Evolutionary conservation across 2,113 vertebrate species (phyloP).

Genomic region (Oreotrochilus melanogaster): DNA sequence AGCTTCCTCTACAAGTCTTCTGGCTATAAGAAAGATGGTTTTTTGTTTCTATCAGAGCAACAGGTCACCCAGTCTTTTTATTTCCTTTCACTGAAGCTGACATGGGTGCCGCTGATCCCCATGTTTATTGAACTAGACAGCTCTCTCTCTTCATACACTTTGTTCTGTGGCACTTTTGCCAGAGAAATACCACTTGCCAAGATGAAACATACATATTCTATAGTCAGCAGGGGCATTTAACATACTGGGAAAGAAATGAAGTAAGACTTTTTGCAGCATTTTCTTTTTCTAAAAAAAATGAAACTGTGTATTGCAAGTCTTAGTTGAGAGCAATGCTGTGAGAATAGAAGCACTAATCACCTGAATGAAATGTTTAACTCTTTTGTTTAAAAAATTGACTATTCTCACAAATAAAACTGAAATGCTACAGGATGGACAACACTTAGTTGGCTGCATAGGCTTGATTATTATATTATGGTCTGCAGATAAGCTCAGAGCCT

Average conservation of each 20-base stretch:
- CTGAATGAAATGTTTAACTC: background rate
- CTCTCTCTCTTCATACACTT: background rate
- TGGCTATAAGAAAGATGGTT: background rate
- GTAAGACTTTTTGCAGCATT: background rate
- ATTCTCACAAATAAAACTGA: background rate
- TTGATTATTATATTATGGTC: background rate
- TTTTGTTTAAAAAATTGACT: background rate
- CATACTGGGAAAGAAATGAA: background rate
- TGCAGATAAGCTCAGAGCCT: background rate
- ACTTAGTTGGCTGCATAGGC: background rate
- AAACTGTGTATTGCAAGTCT: background rate
- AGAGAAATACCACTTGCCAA: background rate
- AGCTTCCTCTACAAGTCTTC: background rate
- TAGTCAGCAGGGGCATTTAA: background rate
- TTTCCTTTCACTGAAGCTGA: background rate
- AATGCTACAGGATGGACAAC: background rate
- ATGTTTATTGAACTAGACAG: fast-evolving
- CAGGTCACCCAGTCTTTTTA: background rate
- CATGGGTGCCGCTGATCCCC: background rate
- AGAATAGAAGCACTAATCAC: background rate
- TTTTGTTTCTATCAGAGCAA: background rate
- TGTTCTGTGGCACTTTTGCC: background rate
- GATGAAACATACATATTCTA: background rate
- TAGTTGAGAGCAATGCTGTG: background rate
- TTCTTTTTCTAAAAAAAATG: background rate